Conservation (phyloP, 2,888 invertebrate genomes). For the Altica lythri region DNA sequence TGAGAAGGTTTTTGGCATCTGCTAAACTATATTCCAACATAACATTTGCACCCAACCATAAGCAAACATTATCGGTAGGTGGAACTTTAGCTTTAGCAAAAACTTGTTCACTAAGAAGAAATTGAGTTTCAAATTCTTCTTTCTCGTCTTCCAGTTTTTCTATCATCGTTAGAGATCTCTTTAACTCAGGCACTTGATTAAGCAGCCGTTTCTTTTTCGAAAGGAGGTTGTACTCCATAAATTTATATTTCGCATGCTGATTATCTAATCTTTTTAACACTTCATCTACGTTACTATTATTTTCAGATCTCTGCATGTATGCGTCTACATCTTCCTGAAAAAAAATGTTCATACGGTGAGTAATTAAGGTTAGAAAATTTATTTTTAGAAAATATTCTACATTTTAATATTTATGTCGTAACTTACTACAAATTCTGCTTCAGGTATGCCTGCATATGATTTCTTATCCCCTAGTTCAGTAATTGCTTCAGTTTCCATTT, state of each 20-base stretch:
- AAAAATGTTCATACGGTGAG: constrained; percentile 37
- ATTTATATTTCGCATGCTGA: constrained; percentile 94
- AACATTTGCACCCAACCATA: constrained; percentile 90
- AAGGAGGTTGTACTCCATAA: constrained; percentile 91
- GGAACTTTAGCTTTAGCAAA: constrained; percentile 79
- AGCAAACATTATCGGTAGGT: constrained; percentile 85
- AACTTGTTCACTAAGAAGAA: constrained; percentile 88
- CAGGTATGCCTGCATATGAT: constrained; percentile 84
- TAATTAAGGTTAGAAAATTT: constrained; percentile 25
- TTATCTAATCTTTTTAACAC: constrained; percentile 88
- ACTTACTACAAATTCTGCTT: constrained; percentile 86
- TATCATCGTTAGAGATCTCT: constrained; percentile 89
- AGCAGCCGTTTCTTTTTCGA: constrained; percentile 85
- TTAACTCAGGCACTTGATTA: constrained; percentile 92
- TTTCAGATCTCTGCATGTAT: constrained; percentile 85
- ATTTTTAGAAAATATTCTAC: constrained; percentile 32
- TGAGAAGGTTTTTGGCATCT: constrained; percentile 84
- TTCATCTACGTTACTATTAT: constrained; percentile 80
- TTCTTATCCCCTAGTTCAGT: constrained; percentile 55
- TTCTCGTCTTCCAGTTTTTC: constrained; percentile 83
- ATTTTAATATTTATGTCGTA: no score
- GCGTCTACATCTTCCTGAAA: constrained; percentile 91
- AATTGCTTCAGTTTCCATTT: constrained; percentile 26
- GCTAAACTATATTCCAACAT: constrained; percentile 95
- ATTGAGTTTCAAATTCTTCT: constrained; percentile 83